A percentile compares a stretch with the other conserved stretches of the same genome.
phyloP scores from a whole-genome alignment of 2,888 invertebrate species.

The Leptinotarsa tumamoca region DNA sequence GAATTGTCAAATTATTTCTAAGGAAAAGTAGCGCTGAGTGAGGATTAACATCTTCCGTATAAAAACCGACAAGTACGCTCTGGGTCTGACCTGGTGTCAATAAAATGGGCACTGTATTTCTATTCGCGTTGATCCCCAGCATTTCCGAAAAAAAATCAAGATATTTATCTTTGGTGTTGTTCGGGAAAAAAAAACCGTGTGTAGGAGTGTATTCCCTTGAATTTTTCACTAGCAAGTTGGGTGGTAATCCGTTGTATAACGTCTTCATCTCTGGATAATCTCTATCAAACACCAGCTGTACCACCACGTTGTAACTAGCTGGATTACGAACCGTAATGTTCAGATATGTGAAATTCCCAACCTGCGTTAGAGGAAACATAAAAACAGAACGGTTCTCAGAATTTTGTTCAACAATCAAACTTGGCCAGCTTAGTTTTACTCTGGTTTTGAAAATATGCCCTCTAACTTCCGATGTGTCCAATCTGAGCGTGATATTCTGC shows the following conservation, averaged over 20 bases:
- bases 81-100: constrained; percentile 72
- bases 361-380: constrained; percentile 80
- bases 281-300: constrained; percentile 79
- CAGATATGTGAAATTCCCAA: constrained; percentile 76
- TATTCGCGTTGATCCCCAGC: constrained; percentile 61
- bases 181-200: constrained; percentile 50
- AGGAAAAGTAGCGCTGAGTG: constrained; percentile 70
- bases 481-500: constrained; percentile 78
- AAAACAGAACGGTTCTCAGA: constrained; percentile 67
- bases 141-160: constrained; percentile 47
- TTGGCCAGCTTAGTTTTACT: constrained; percentile 79
- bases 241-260: constrained; percentile 68
- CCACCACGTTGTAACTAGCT: constrained; percentile 75
- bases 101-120: constrained; percentile 70
- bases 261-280: constrained; percentile 74
- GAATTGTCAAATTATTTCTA: constrained; percentile 93
- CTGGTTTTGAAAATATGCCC: constrained; percentile 76
- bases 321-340: constrained; percentile 82
- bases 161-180: constrained; percentile 37
- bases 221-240: constrained; percentile 56
- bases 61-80: constrained; percentile 68
- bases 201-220: constrained; percentile 31
- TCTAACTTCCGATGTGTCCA: constrained; percentile 80
- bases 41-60: constrained; percentile 64
- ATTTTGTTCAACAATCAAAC: constrained; percentile 62